Evolutionary conservation across 1,140 invertebrate species (phyloP).

Genomic region (Drosophila punjabiensis): DNA sequence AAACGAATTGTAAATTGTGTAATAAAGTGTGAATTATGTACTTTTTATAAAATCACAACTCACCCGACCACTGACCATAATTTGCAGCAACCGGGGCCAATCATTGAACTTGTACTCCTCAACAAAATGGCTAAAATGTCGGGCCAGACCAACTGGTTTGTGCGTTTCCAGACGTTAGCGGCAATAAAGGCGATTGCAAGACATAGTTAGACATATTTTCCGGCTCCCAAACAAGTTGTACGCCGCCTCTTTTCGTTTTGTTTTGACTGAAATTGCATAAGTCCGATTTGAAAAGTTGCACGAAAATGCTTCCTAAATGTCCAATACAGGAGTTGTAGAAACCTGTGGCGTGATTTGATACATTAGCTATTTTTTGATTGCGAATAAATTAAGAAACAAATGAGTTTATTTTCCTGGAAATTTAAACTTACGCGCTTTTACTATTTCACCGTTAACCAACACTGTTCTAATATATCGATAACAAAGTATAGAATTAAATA

Average conservation of each 20-base stretch:
- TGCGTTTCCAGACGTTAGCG: conserved; percentile 37
- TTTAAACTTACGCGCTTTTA: not conserved
- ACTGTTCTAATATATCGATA: conserved; percentile 4
- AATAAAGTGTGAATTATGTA: conserved; percentile 83
- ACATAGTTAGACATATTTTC: conserved; percentile 65
- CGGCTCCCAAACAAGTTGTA: conserved; percentile 65
- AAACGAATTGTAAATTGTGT: conserved; percentile 72
- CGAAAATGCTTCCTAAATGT: conserved; percentile 67
- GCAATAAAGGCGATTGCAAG: conserved; percentile 54
- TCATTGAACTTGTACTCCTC: conserved; percentile 76
- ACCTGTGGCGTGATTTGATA: conserved; percentile 37
- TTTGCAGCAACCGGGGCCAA: conserved; percentile 43
- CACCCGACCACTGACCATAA: conserved; percentile 38
- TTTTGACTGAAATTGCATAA: conserved; percentile 69
- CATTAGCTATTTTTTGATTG: conserved; percentile 11
- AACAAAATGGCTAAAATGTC: conserved; percentile 53
- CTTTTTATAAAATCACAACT: conserved; percentile 81
- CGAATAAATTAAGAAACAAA: conserved; percentile 6
- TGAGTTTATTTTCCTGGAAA: not conserved
- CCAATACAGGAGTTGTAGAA: conserved; percentile 20
- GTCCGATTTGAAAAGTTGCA: conserved; percentile 36
- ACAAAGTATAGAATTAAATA: too few relatives aligned
- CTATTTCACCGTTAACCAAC: not conserved
- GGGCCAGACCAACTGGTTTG: conserved; percentile 69
- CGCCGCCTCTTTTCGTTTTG: conserved; percentile 30